Base-by-base conservation (phyloP, 2,888 invertebrate genomes). In the Toxonevra muliebris region DNA sequence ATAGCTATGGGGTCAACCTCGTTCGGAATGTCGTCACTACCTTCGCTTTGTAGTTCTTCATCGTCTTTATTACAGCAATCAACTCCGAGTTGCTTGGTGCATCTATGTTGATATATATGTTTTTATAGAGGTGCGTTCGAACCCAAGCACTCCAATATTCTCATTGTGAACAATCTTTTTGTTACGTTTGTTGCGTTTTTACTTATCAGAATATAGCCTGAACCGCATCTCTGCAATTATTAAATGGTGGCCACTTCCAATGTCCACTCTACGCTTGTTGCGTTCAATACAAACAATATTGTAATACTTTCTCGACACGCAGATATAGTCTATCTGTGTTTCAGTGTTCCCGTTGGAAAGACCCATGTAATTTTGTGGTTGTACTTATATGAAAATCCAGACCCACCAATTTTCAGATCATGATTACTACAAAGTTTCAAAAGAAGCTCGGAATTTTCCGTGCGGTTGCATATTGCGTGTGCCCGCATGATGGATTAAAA, bases 291-390 rank as follows among this genome's bases (percentile, higher is more conserved):
- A 61, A 20, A 48, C 40, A 50, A 45, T 61, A 20, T 50, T 45
- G 30, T 9, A 50, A 15, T 30, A 43, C 30, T 20, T 61, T 50
- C 52, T 48, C 20, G 61, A 61, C 13, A 61, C 20, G 20, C 50
- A 61, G 15, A 61, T 61, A 50, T 61, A 10, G 30, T 61, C 48
- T 43, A 48, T 61, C 19, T 61, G 61, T 15, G 48, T 61, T 50
- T 48, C 61, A 17, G 15, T 5, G 17, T 50, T 20, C 12, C 20
- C 15, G 13, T n/a, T 15, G 61, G 61, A 19, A 30, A 61, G n/a
- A 13, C 48, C 45, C 61, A 61, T 43, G 50, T 61, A 50, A 13
- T 50, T 61, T 61, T 61, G 15, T 61, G 45, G 20, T 19, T 61
- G 7, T 12, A 45, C 20, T 61, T 61, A 61, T 48, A 48, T 15